These are phyloP conservation scores for Chelonus formosanus DNA, from an alignment of 2,888 invertebrate genomes.

Conservation along the genomic window DNA sequence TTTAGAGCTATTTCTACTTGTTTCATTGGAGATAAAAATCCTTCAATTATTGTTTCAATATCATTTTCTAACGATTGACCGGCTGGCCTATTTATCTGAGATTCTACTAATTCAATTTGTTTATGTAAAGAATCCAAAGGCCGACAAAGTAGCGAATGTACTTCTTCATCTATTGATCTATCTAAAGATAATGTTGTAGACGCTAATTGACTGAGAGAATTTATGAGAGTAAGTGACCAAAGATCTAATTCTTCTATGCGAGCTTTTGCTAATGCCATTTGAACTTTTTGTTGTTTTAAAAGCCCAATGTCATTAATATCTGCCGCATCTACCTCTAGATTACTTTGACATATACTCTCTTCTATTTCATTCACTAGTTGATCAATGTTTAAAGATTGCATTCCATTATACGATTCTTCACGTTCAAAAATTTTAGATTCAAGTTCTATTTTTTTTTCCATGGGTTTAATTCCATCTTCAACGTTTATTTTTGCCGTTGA, in stretches of 20 bases:
- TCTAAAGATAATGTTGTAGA: constrained; percentile 49
- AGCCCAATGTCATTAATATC: neutral
- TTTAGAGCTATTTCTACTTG: constrained; percentile 51
- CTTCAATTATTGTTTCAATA: constrained; percentile 60
- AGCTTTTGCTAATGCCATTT: constrained; percentile 7
- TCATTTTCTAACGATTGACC: constrained; percentile 51
- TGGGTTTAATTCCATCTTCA: neutral
- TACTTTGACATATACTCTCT: neutral
- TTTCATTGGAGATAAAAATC: constrained; percentile 58
- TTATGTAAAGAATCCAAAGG: constrained; percentile 55
- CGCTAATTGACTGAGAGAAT: constrained; percentile 49
- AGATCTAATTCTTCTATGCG: constrained; percentile 39
- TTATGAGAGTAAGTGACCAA: constrained; percentile 42
- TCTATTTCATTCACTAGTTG: neutral
- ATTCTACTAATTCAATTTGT: constrained; percentile 53
- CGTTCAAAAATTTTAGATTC: too few species aligned
- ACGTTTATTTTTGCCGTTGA: neutral
- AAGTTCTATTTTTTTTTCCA: too few species aligned
- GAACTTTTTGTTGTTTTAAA: constrained; percentile 1
- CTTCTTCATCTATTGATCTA: constrained; percentile 44
- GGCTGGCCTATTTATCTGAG: constrained; percentile 48
- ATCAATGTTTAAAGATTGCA: too few species aligned
- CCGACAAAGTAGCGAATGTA: constrained; percentile 48
- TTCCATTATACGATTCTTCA: too few species aligned
- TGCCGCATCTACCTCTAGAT: neutral